Evolutionary conservation across 2,888 invertebrate genomes (phyloP), one percentile per base, ranked within the genome.

Genomic region (Helleia helle): DNA sequence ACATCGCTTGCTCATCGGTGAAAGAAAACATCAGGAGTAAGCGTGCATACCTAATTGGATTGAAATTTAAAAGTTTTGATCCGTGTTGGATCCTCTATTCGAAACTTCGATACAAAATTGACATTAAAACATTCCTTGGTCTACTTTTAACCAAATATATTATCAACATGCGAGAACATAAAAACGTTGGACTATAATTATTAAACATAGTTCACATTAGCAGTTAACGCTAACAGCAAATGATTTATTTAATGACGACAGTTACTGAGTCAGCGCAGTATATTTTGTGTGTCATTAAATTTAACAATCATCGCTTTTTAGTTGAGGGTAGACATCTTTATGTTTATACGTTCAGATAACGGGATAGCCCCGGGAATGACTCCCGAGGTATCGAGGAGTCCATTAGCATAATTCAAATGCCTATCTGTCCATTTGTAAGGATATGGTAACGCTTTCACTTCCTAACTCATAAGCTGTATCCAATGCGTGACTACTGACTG

Each of bases 261-360:
- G 8, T 22, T 22, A 22, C 22, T 66, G 67, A 69, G 56, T 66
- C 64, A 58, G 56, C 54, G 62, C 58, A 60, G 71, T 60, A 62
- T 55, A 59, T 64, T 75, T 73, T 74, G 74, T 76, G 71, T 49
- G 48, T 59, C 71, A 72, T 80, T 68, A 81, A 77, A 74, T 80
- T 81, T 81, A 80, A 83, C 76, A 75, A 80, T 76, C 76, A 80
- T 79, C 68, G 66, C 66, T 65, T 76, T 71, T 77, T 69, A 74
- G 73, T 76, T 58, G 61, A 59, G 62, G 69, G 65, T 67, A 65
- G 71, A 71, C 72, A 71, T 71, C 62, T 79, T 79, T 79, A 81
- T 71, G 74, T 75, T 69, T 71, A 70, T 73, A 65, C 61, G 63
- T 76, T 71, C 69, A 79, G 79, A 79, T 79, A 72, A 73, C 57